phyloP scores from a whole-genome alignment of 2,113 vertebrate species.

The Aptenodytes forsteri region DNA sequence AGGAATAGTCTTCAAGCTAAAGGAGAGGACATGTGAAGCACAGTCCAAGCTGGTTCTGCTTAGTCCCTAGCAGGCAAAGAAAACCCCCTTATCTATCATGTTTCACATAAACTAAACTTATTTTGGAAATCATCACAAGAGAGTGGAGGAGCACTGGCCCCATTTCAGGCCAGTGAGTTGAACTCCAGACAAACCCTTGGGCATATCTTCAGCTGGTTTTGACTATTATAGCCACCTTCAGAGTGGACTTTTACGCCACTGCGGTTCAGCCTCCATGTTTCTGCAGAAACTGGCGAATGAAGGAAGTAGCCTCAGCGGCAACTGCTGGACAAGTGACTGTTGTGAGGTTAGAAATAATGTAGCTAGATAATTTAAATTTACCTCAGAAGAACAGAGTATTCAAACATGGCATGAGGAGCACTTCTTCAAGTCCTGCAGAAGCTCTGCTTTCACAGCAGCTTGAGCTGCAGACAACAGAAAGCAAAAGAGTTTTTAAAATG shows the following conservation, averaged over 20 bases:
- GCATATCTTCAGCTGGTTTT: not conserved
- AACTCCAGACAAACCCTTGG: not conserved
- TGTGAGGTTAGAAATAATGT: not conserved
- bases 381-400: not conserved
- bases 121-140: not conserved
- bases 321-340: not conserved
- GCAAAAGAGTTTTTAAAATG: not conserved
- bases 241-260: accelerated
- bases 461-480: not conserved
- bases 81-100: accelerated
- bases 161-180: not conserved
- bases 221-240: not conserved
- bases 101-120: not conserved
- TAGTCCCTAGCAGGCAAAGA: not conserved
- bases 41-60: not conserved
- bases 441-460: not conserved
- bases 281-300: not conserved
- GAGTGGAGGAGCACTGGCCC: not conserved
- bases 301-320: accelerated
- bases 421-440: not conserved
- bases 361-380: not conserved
- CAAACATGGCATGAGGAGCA: not conserved
- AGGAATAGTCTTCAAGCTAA: not conserved
- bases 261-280: not conserved
- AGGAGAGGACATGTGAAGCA: not conserved